Percentiles rank a stretch among this genome's conserved stretches.
These are phyloP conservation scores for Phaonia tiefii DNA, from an alignment of 2,888 invertebrate genomes.

Conservation along the genomic window DNA sequence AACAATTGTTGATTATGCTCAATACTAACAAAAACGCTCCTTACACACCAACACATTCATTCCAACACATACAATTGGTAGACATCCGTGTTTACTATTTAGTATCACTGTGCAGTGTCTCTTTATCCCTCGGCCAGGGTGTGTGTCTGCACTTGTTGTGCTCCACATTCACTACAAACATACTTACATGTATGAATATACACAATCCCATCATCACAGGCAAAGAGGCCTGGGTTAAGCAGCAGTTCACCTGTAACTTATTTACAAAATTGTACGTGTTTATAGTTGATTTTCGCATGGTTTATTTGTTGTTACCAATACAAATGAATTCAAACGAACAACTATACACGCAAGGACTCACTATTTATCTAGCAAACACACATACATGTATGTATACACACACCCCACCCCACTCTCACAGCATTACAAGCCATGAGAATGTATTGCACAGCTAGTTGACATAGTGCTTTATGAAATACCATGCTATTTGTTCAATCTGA, in stretches of 20 bases:
- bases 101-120: no score
- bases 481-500: neutral
- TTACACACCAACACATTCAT: neutral
- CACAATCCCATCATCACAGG: neutral
- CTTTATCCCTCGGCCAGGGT: no score
- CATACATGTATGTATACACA: constrained; percentile 13
- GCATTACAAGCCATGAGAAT: no score
- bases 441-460: no score
- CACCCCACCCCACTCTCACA: no score
- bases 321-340: constrained; percentile 13
- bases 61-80: neutral
- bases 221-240: constrained; percentile 2
- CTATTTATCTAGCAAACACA: no score
- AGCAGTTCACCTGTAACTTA: constrained; percentile 24
- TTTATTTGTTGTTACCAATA: constrained; percentile 30
- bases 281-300: constrained; percentile 44
- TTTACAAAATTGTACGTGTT: constrained; percentile 47
- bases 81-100: constrained; percentile 15
- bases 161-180: neutral
- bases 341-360: no score
- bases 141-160: constrained; percentile 10
- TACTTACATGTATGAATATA: neutral
- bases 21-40: neutral
- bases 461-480: no score
- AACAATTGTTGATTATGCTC: constrained; percentile 54